Evolutionary conservation across 2,888 invertebrate genomes (phyloP), one percentile per base, ranked within the genome.

Genomic region (Vandiemenella viatica): DNA sequence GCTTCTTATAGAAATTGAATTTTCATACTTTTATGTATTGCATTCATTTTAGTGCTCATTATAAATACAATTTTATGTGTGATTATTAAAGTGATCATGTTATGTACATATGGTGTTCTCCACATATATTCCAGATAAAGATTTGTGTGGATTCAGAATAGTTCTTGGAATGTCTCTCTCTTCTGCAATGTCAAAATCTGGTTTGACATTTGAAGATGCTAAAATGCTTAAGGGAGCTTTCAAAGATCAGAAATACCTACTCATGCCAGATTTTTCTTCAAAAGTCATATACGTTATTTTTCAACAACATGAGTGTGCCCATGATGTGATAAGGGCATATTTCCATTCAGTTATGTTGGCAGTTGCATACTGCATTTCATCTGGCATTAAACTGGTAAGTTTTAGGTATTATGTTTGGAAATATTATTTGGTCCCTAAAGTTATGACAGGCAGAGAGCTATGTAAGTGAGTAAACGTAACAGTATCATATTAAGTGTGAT

Each of bases 321-420:
- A 65, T 45, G 77, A 79, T 55, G 67, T 80, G n/a, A 60, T 86
- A 8, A 71, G 75, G 59, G 77, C 78, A 5, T 84, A 81, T 61
- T 80, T 80, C 56, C 77, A 84, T 59, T 80, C 81, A 5, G 72
- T 77, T 20, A 61, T 82, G 47, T 66, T 76, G 17, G 73, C 69
- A 44, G 58, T 69, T 44, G 64, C 63, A 15, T 63, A 66, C 59
- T 69, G 54, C 67, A 69, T 58, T 21, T 19, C n/a, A 5, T 42
- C 13, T 8, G 15, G n/a, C 55, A 65, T 62, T 68, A 67, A 58
- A 58, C 63, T 55, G 46, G 56, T 56, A 18, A 49, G 54, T 49
- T 32, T n/a, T n/a, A 32, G 32, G 3, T 32, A 10, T 13, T 32
- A 13, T 32, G 5, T 45, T 58, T 17, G 57, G n/a, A n/a, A n/a